These are phyloP conservation scores for Lerista edwardsae DNA, from an alignment of 2,797 vertebrate genomes.

Conservation along the genomic window DNA sequence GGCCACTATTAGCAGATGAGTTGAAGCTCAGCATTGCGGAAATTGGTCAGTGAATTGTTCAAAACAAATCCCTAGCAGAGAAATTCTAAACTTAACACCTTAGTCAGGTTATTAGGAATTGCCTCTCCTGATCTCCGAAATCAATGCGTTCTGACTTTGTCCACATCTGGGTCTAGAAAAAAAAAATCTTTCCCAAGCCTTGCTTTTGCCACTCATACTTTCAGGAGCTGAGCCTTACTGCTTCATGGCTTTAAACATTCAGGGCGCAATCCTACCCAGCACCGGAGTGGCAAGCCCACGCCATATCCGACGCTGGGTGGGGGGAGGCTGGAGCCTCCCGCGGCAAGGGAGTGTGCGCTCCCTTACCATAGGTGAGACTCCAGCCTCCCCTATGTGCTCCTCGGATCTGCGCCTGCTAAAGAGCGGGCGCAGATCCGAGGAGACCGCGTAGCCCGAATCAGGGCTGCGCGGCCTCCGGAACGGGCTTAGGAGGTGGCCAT, in stretches of 20 bases:
- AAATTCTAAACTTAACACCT: constrained; percentile 44
- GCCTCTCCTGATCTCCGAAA: constrained; percentile 19
- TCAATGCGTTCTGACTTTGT: constrained; percentile 22
- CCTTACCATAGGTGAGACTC: too few relatives aligned
- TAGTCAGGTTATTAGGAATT: constrained; percentile 20
- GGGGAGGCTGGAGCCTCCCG: too few relatives aligned
- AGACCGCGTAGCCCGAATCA: too few relatives aligned
- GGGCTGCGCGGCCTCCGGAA: too few relatives aligned
- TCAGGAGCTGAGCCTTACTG: not conserved
- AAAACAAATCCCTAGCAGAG: constrained; percentile 27
- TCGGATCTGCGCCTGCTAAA: too few relatives aligned
- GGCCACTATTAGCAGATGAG: constrained; percentile 35
- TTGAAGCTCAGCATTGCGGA: constrained; percentile 47
- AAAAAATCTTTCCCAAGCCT: constrained; percentile 23
- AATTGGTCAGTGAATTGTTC: constrained; percentile 44
- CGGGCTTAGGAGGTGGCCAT: too few relatives aligned
- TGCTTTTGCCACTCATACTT: not conserved
- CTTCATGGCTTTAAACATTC: not conserved
- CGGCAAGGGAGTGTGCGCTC: too few relatives aligned
- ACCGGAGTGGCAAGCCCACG: too few relatives aligned
- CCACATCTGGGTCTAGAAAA: constrained; percentile 11
- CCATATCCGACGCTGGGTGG: too few relatives aligned
- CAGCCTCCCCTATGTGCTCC: too few relatives aligned
- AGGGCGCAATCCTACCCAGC: too few relatives aligned
- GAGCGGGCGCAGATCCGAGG: too few relatives aligned